Evolutionary conservation across 64 coral and sea anemone genomes (phyloP).

Genomic region (Acropora yongei): DNA sequence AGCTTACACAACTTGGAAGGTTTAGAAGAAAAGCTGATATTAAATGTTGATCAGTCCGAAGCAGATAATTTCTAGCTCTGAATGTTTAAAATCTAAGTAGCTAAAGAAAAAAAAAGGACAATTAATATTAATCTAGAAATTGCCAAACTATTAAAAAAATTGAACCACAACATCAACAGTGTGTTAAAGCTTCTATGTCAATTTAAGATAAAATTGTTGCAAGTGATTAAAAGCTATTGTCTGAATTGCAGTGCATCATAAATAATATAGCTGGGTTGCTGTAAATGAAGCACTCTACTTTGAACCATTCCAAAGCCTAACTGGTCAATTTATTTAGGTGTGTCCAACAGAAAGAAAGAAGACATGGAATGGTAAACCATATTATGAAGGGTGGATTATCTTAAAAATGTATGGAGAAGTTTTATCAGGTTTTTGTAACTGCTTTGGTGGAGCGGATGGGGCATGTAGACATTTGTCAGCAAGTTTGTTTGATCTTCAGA

Average conservation of each 20-base stretch:
- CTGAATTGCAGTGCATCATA: not conserved
- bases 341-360: conserved; percentile 1
- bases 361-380: not conserved
- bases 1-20: no score
- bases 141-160: no score
- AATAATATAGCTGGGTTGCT: not conserved
- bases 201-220: no score
- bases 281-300: not conserved
- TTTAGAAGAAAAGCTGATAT: no score
- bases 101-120: no score
- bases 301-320: not conserved
- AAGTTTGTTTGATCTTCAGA: not conserved
- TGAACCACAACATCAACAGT: no score
- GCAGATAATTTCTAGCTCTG: no score
- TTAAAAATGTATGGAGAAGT: not conserved
- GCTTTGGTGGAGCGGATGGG: not conserved
- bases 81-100: no score
- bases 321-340: not conserved
- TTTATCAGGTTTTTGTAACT: conserved; percentile 1
- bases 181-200: no score
- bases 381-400: conserved; percentile 3
- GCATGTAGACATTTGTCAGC: not conserved
- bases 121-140: no score
- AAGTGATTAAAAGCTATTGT: no score
- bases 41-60: no score